Conservation (phyloP, 1,140 invertebrate species). For the Lepidostoma basale region DNA sequence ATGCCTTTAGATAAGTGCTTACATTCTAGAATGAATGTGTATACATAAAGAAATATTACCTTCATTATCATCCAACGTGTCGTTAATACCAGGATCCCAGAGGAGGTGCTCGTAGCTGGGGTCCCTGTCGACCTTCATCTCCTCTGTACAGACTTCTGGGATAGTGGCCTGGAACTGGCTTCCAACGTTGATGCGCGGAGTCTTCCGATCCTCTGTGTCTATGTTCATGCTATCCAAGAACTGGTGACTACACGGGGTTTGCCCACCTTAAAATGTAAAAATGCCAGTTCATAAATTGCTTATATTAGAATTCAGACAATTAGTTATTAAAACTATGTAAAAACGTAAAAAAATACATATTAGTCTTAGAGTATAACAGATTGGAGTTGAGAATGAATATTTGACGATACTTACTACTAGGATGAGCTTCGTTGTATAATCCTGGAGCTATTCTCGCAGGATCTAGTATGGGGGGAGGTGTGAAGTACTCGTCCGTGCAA, state of each 20-base stretch:
- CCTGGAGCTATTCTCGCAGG: conserved; percentile 87
- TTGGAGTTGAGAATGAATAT: too few relatives aligned
- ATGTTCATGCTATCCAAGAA: conserved; percentile 39
- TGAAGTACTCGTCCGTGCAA: conserved; percentile 74
- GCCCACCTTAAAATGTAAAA: conserved; percentile 25
- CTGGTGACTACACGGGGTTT: conserved; percentile 36
- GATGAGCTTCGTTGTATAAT: conserved; percentile 70
- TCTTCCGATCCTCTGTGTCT: conserved; percentile 33
- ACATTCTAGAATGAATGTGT: background rate
- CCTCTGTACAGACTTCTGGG: conserved; percentile 64
- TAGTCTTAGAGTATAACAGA: too few relatives aligned
- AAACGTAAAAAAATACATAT: too few relatives aligned
- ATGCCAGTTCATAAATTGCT: background rate
- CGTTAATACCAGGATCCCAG: conserved; percentile 84
- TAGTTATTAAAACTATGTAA: background rate
- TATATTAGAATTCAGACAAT: too few relatives aligned
- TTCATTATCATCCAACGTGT: conserved; percentile 74
- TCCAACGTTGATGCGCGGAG: conserved; percentile 84
- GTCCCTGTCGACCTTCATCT: conserved; percentile 57
- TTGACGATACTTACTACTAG: conserved; percentile 49
- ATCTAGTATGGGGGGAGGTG: conserved; percentile 90
- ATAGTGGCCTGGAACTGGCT: conserved; percentile 86
- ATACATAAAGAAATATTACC: too few relatives aligned
- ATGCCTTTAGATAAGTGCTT: too few relatives aligned
- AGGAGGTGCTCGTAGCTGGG: conserved; percentile 73